phyloP scores from a whole-genome alignment of 2,113 vertebrate genomes.

The Oncorhynchus clarkii region DNA sequence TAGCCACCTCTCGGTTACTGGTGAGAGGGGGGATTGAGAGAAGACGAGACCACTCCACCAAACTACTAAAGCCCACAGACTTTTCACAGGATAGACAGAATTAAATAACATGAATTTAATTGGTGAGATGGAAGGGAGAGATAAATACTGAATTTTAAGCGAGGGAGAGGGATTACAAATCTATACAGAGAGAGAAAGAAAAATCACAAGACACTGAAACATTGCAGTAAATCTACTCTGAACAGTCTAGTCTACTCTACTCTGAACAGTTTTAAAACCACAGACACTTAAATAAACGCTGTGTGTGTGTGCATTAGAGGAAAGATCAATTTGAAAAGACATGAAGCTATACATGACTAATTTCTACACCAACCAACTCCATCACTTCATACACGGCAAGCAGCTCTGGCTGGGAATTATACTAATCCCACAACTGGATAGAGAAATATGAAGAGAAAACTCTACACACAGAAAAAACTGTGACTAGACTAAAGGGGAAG shows the following conservation, averaged over 20 bases:
- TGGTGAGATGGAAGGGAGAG: not conserved
- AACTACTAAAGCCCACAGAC: constrained; percentile 6
- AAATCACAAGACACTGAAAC: not conserved
- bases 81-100: not conserved
- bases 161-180: not conserved
- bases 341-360: not conserved
- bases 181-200: not conserved
- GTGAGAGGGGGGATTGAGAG: not conserved
- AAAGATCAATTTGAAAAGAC: not conserved
- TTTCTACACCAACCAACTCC: not conserved
- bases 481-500: no score
- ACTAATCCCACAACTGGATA: not conserved
- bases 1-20: no score
- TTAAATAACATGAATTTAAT: not conserved
- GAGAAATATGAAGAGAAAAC: not conserved
- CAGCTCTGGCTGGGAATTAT: not conserved
- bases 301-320: not conserved
- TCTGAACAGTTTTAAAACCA: not conserved
- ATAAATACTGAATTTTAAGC: not conserved
- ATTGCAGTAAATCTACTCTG: not conserved
- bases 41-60: not conserved
- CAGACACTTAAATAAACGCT: not conserved
- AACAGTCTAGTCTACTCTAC: no score
- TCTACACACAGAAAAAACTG: no score
- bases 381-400: not conserved